A percentile compares a stretch with the other conserved stretches of the same genome.
phyloP scores from a whole-genome alignment of 2,888 invertebrate species.

The Nebria brevicollis region DNA sequence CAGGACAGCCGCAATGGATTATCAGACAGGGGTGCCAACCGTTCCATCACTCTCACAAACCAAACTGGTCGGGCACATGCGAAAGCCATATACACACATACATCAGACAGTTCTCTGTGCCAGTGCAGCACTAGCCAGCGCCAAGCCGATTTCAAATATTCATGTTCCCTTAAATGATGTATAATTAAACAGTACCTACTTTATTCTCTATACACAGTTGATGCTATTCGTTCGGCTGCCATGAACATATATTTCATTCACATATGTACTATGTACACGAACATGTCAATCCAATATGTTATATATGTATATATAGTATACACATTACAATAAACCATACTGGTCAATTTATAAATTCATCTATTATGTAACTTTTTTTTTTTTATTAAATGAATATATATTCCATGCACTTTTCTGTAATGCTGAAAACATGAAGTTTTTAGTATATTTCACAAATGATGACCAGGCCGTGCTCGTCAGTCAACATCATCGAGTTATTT shows the following conservation, averaged over 20 bases:
- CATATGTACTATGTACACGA: background rate
- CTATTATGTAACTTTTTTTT: too few species aligned
- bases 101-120: background rate
- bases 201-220: background rate
- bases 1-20: slow-evolving; percentile 47
- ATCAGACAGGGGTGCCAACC: slow-evolving; percentile 47
- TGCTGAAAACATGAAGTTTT: background rate
- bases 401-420: too few species aligned
- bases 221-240: background rate
- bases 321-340: too few species aligned
- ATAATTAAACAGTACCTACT: background rate
- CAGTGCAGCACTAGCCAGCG: background rate
- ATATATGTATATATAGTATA: too few species aligned
- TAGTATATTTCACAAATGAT: slow-evolving; percentile 10
- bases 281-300: too few species aligned
- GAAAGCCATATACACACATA: slow-evolving; percentile 3
- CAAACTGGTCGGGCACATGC: slow-evolving; percentile 39
- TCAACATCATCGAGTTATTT: slow-evolving; percentile 26
- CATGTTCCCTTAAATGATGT: slow-evolving; percentile 1
- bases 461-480: slow-evolving; percentile 25
- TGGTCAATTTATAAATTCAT: too few species aligned
- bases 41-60: slow-evolving; percentile 41
- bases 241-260: background rate
- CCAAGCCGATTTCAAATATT: background rate
- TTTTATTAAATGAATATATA: too few species aligned